Evolutionary conservation across 2,797 vertebrate species (phyloP), one percentile per base, ranked within the genome.

Genomic region (Sebastes diploproa): DNA sequence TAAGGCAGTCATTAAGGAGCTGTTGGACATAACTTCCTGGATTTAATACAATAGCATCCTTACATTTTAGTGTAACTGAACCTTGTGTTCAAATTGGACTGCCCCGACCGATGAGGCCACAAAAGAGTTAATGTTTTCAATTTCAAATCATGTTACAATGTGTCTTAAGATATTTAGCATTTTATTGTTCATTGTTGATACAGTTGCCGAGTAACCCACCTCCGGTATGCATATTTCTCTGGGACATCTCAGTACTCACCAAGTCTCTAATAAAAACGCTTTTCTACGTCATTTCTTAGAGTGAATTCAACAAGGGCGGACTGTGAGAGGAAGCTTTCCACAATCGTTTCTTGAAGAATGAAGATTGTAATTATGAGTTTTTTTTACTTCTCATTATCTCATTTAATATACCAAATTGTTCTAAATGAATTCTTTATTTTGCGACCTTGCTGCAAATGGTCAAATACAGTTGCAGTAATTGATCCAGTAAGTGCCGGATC

Each of bases 121-220:
- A 52, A 12, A 61, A 66, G 14, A 67, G 23, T n/a, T 65, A 2
- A 67, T 75, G 54, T 77, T 76, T 81, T 78, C 61, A 63, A 13
- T 72, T 64, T 61, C 12, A 60, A 75, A 60, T 64, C 64, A 67
- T 79, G 64, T 72, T 67, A n/a, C 38, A 2, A 66, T 65, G 56
- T 65, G 74, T 80, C 23, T 50, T 55, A 18, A 60, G 55, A 80
- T 25, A 54, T 63, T 73, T 71, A 4, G 27, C 11, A 38, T 61
- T 34, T 42, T 69, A 58, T 62, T 83, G 73, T 75, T 80, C 22
- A 69, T 63, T 86, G 77, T 83, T 84, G 46, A 10, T 13, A 22
- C 73, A 59, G 72, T 77, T 73, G 61, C 77, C 52, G 22, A 76
- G 62, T 18, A 80, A 78, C 75, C 32, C 55, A 10, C 16, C 59